These are phyloP conservation scores for Myzus persicae DNA, from an alignment of 1,140 invertebrate species.

Conservation along the genomic window DNA sequence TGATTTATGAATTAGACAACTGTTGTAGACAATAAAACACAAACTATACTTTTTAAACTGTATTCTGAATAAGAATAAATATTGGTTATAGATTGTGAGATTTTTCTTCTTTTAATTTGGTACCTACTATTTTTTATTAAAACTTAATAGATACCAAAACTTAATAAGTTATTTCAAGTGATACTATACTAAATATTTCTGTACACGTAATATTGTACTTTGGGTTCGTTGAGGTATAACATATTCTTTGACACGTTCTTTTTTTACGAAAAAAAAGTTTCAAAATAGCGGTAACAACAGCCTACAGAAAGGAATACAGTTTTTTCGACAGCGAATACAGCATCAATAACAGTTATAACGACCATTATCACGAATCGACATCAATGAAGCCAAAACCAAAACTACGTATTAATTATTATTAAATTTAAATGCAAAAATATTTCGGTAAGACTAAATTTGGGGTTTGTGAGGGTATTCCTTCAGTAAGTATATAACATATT, in stretches of 20 bases:
- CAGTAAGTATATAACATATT: background rate
- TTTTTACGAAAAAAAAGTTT: background rate
- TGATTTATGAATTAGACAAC: constrained; percentile 1
- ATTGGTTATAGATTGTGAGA: background rate
- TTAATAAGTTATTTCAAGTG: background rate
- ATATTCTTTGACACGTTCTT: background rate
- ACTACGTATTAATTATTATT: background rate
- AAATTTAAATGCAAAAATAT: background rate
- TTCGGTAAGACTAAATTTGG: background rate
- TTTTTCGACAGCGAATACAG: background rate
- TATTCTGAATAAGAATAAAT: background rate
- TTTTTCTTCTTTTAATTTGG: background rate
- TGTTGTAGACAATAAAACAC: background rate
- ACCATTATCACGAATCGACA: background rate
- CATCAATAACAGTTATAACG: background rate
- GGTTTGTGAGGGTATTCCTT: no score
- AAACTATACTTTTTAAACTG: background rate
- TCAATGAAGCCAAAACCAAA: background rate
- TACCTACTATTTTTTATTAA: background rate
- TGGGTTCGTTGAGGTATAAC: background rate
- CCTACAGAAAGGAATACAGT: background rate
- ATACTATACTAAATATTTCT: background rate
- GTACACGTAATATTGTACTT: background rate
- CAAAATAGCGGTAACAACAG: background rate
- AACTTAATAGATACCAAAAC: background rate